Percentiles rank a stretch among this genome's conserved stretches.
These are phyloP conservation scores for Neosilurus mollespiculum DNA, from an alignment of 2,797 vertebrate genomes.

Conservation along the genomic window DNA sequence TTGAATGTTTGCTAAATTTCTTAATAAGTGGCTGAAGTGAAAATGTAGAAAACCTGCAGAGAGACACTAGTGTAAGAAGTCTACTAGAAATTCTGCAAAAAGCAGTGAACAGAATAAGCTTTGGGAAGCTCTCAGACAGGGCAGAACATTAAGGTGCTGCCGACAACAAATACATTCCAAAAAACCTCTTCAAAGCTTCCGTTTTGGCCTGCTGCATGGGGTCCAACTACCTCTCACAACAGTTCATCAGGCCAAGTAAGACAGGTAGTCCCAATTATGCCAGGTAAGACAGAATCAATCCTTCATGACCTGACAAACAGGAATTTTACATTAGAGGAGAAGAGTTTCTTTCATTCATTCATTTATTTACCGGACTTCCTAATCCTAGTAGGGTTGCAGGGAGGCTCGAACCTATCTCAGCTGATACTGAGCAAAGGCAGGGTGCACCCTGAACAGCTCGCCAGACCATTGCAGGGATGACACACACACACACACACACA, in stretches of 20 bases:
- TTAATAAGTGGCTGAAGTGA: slow-evolving; percentile 15
- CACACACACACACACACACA: too few relatives aligned
- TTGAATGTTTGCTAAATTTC: slow-evolving; percentile 14
- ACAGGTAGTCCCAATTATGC: slow-evolving; percentile 5
- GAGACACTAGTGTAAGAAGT: background rate
- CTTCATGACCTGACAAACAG: slow-evolving; percentile 12
- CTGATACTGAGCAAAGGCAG: too few relatives aligned
- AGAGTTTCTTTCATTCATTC: too few relatives aligned
- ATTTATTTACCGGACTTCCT: too few relatives aligned
- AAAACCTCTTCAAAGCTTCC: slow-evolving; percentile 25
- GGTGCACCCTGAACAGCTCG: too few relatives aligned
- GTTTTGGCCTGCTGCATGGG: slow-evolving; percentile 15
- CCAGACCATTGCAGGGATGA: too few relatives aligned
- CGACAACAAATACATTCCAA: slow-evolving; percentile 26
- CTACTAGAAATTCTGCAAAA: background rate
- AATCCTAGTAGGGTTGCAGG: too few relatives aligned
- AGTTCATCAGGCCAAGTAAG: slow-evolving; percentile 16
- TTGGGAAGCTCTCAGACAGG: slow-evolving; percentile 28
- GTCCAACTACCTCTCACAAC: slow-evolving; percentile 23
- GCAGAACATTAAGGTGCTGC: slow-evolving; percentile 26
- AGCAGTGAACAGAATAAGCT: slow-evolving; percentile 23
- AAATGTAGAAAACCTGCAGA: background rate
- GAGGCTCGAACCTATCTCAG: too few relatives aligned
- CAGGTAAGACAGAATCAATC: slow-evolving; percentile 11
- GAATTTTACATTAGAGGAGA: slow-evolving; percentile 12